These are phyloP conservation scores for Apis florea DNA, from an alignment of 1,140 invertebrate species.

Conservation along the genomic window DNA sequence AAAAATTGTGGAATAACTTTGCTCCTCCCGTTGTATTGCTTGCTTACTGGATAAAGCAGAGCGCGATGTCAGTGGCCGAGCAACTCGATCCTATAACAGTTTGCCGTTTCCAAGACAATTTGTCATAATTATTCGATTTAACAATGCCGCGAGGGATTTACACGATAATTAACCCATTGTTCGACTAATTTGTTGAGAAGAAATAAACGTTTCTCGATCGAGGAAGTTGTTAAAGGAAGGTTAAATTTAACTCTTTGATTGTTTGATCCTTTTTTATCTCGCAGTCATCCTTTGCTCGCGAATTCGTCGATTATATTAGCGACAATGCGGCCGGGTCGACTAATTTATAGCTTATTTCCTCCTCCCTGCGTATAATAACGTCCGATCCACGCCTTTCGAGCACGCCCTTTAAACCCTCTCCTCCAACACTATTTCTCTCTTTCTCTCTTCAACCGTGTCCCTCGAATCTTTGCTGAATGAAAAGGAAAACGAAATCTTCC, in stretches of 20 bases:
- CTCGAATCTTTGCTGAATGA: no score
- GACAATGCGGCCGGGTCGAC: conserved; percentile 17
- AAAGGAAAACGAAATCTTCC: no score
- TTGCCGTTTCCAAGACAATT: not conserved
- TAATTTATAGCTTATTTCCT: conserved; percentile 71
- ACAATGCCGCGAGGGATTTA: conserved; percentile 22
- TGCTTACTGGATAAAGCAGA: no score
- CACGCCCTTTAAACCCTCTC: not conserved
- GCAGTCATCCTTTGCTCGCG: not conserved
- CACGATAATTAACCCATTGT: conserved; percentile 21
- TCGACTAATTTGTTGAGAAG: conserved; percentile 51
- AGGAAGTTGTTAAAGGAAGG: no score
- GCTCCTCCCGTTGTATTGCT: no score
- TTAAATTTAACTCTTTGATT: no score
- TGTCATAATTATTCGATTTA: conserved; percentile 47
- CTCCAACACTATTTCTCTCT: no score
- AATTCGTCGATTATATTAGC: conserved; percentile 37
- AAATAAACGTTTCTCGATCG: no score
- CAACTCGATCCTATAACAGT: conserved; percentile 13
- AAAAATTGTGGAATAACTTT: no score
- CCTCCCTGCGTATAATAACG: conserved; percentile 59
- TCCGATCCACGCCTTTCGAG: conserved; percentile 6
- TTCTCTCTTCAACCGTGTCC: no score
- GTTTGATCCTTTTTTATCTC: no score
- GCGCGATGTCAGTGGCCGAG: not conserved